Percentiles rank a stretch among this genome's conserved stretches.
phyloP scores from a whole-genome alignment of 2,797 vertebrate genomes.

The Cryptoblepharus egeriae region DNA sequence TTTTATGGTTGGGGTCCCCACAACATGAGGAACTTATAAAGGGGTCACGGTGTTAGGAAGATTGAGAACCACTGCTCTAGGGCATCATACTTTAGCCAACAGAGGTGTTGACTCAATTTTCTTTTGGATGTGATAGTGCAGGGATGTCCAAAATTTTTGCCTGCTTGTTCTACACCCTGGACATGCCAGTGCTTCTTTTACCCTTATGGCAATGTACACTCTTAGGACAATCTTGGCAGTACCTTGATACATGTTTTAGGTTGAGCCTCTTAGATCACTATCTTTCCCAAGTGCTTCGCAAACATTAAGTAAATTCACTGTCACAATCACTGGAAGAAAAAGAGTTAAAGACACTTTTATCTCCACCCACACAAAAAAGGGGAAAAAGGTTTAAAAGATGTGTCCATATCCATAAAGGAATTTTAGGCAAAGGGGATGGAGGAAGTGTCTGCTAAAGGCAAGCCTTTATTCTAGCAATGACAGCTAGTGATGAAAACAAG shows the following conservation, averaged over 20 bases:
- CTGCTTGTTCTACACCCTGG: background rate
- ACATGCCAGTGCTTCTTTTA: background rate
- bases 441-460: background rate
- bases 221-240: background rate
- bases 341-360: background rate
- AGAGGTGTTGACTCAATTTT: background rate
- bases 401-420: slow-evolving; percentile 31
- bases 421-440: background rate
- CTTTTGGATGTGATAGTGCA: background rate
- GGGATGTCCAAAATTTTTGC: background rate
- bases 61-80: too few species aligned
- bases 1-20: too few species aligned
- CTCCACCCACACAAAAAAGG: slow-evolving; percentile 4
- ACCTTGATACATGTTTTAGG: background rate
- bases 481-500: background rate
- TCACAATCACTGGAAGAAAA: background rate
- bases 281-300: background rate
- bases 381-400: slow-evolving; percentile 18
- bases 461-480: background rate
- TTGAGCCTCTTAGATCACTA: background rate
- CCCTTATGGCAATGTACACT: background rate
- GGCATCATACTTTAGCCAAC: background rate
- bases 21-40: too few species aligned
- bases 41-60: too few species aligned
- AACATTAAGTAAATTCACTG: background rate